Evolutionary conservation across 2,113 vertebrate species (phyloP), one percentile per base, ranked within the genome.

Genomic region (Rutilus rutilus): DNA sequence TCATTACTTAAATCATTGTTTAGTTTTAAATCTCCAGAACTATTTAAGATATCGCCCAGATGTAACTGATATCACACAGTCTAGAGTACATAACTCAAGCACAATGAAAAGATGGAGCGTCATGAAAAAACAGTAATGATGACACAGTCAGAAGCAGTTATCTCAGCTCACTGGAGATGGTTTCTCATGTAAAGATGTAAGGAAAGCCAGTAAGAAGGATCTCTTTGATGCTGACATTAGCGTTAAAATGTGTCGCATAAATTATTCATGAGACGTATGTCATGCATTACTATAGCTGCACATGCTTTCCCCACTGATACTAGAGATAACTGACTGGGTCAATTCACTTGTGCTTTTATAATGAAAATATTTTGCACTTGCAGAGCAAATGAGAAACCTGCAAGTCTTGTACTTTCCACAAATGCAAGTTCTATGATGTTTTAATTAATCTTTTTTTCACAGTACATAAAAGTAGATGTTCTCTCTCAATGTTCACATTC

Each of bases 261-360:
- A 92, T 91, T 78, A 89, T 92, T 92, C 19, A 92, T 59, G 60
- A 73, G 15, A 85, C 89, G 87, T 84, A 89, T 89, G 91, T 84
- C 74, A 42, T 14, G 64, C 59, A 57, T 87, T 89, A 71, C 67
- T 89, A 85, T 75, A 25, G 59, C 76, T 60, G 19, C 36, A 77
- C 82, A 85, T 81, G 84, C 50, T 74, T 84, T 8, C 3, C 25
- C 10, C 52, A 19, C 42, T 33, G 64, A 65, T 81, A 83, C 76
- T 82, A 54, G 50, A 82, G 82, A 27, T 88, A 64, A 65, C n/a
- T 77, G 3, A 84, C 57, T 78, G 79, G 25, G n/a, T 33, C 45
- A 27, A 57, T 36, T 78, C 25, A 57, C 25, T 65, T 52, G 21
- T 69, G 27, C 36, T 62, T 45, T 4, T 21, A 84, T 15, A 47